Base-by-base conservation (phyloP, 1,140 invertebrate genomes). In the Leptopilina boulardi region DNA sequence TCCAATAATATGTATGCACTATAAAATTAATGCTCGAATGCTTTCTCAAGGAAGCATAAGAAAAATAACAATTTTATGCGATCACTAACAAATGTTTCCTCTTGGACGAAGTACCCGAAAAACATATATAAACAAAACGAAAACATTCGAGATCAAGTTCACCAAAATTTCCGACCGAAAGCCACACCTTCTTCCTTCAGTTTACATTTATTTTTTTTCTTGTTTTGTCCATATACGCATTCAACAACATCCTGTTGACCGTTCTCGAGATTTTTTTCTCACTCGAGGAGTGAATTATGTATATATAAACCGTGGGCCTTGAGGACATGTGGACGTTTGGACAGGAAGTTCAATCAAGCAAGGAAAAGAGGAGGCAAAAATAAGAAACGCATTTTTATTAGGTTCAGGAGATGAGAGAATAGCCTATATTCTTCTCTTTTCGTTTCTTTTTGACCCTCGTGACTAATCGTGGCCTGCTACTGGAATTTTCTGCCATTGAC, bases 381-480 rank as follows among this genome's bases (percentile, higher is more conserved):
- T 19, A 59, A 26, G 10, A 30, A 66, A 66, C 0, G 56, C 15
- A 18, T 42, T 83, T 75, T 81, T 83, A 83, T 83, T 83, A 18
- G 79, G 73, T 74, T 76, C 80, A 73, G 74, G 66, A 51, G 54
- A 73, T 6, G 10, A 56, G 15, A 59, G 59, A 23, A 23, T 26
- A 70, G 41, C 71, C 18, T 11, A 34, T 74, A 78, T 77, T 23
- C 42, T 77, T 59, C 75, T 70, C 47, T 42, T 71, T 26, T 38
- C 47, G 47, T 74, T 38, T 38, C 78, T 74, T 71, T 73, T 6
- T 73, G 71, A 76, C 78, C 80, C 71, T 79, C 81, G 83, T 83
- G 83, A 85, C 83, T 85, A 86, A 88, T 88, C 81, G 71, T 38
- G 47, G 77, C 38, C 26, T 26, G 77, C 83, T 86, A 85, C 80